Base-by-base conservation (phyloP, 2,113 vertebrate species). In the Myocastor coypus region DNA sequence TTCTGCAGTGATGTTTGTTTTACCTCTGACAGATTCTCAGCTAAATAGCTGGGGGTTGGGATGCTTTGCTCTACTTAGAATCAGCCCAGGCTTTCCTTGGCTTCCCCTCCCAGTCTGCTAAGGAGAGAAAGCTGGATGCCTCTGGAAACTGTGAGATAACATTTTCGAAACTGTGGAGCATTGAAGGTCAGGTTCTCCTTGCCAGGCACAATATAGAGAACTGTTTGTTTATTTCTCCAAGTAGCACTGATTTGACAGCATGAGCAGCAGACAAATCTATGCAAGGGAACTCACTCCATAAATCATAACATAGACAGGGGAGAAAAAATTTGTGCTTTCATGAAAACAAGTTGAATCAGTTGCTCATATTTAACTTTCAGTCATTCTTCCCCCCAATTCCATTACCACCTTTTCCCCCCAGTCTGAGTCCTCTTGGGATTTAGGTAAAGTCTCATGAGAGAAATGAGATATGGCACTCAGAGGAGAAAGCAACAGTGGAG, bases 11-110 rank as follows among this genome's bases (percentile, higher is more conserved):
- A 81, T 64, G 40, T 92, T 89, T 95, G 55, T 91, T 94, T 96
- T 95, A 52, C 46, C 82, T 84, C 22, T 89, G 93, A 91, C 55
- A 92, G 92, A 12, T 92, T 94, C 89, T 95, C 64, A 77, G 87
- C 59, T 78, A 93, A 94, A 52, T 57, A 59, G 9, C 14, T 61
- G 81, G 16, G 42, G 37, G 20, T 32, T 8, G 12, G 12, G 42
- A 50, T 63, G 10, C 12, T 73, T 59, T 94, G 61, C 40, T 34
- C 68, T 55, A 17, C 26, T n/a, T 80, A 14, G 28, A 91, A 52
- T 34, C 81, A 78, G 16, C 19, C 40, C 46, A 91, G 1, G 40
- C 6, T 20, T 83, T 83, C 52, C 30, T 17, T 4, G 7, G 1
- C n/a, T 73, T 17, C 26, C 17, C 26, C 55, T 42, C 68, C 75